Evolutionary conservation across 2,888 invertebrate genomes (phyloP), one percentile per base, ranked within the genome.

Genomic region (Meteorus cinctellus): DNA sequence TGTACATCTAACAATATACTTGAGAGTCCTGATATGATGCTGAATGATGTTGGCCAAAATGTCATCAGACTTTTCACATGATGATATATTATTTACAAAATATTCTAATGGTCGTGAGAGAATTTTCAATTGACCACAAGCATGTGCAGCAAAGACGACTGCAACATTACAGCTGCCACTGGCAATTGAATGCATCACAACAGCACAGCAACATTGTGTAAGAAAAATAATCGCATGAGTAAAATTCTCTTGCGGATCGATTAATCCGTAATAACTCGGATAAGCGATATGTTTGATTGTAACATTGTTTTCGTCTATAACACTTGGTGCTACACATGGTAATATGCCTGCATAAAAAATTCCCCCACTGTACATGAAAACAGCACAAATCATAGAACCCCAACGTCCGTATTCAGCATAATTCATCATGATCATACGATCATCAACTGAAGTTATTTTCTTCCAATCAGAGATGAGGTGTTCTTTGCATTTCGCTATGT

Each of bases 91-190:
- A 2, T 78, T 76, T 19, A 82, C 78, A 1, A 85, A 70, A 4
- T 78, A 68, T 1, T 79, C 65, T 19, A 87, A 65, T 4, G 77
- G 78, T 0, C 19, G 16, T 75, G 81, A 74, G 0, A 87, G 77
- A 16, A 88, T 84, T 27, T 80, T 79, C 2, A 86, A 81, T 8
- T 87, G 86, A 0, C 85, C 85, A 31, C 87, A 87, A 0, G 85
- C 83, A 69, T 88, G 88, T 80, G 84, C 83, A 1, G 81, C 85
- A 14, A 87, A 84, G 1, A 83, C 81, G 0, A 85, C 87, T 0
- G 85, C 82, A 1, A 87, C 68, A 24, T 86, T 82, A 69, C 86
- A 87, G 1, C 83, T 78, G 0, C 82, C 77, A 19, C 84, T 79
- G 0, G 84, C 84, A 4, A 86, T 81, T 0, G 85, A 81, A 36